phyloP scores from a whole-genome alignment of 2,113 vertebrate species.

The Peromyscus leucopus region DNA sequence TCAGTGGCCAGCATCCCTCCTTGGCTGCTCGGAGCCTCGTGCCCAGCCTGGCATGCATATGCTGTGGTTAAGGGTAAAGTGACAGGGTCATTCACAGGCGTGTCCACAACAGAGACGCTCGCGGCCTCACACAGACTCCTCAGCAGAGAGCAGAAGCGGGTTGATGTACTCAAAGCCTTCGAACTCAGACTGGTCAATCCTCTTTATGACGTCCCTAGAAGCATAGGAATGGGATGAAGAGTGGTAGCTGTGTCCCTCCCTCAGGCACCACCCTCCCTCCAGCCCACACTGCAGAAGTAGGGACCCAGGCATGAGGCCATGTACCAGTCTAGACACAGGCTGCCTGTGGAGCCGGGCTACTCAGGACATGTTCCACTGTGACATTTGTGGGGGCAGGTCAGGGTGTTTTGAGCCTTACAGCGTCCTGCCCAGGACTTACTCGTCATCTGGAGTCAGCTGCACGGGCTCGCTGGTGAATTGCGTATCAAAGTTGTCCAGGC shows the following conservation, averaged over 20 bases:
- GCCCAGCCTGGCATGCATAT: constrained; percentile 90
- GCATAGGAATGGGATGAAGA: neutral
- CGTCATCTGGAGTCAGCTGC: constrained; percentile 98
- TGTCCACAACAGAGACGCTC: constrained; percentile 70
- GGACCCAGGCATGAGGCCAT: too few relatives aligned
- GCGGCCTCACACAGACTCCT: constrained; percentile 96
- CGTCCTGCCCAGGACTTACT: constrained; percentile 87
- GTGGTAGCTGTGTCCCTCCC: accelerated
- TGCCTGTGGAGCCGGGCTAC: neutral
- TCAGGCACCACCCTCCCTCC: neutral
- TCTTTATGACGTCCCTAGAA: constrained; percentile 96
- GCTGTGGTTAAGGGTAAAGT: constrained; percentile 87
- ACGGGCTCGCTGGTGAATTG: constrained; percentile 99
- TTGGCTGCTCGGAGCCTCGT: constrained; percentile 84
- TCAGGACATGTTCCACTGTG: neutral
- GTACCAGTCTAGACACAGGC: neutral
- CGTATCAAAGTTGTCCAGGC: constrained; percentile 98
- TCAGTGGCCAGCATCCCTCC: constrained; percentile 85
- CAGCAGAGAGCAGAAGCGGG: constrained; percentile 95
- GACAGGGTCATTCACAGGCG: constrained; percentile 83
- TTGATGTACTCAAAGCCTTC: constrained; percentile 99
- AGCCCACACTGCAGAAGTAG: neutral
- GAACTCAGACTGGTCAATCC: constrained; percentile 99
- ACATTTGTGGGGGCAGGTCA: too few relatives aligned
- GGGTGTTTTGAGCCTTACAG: neutral